Evolutionary conservation across 2,888 invertebrate species (phyloP).

Genomic region (Hyles lineata): DNA sequence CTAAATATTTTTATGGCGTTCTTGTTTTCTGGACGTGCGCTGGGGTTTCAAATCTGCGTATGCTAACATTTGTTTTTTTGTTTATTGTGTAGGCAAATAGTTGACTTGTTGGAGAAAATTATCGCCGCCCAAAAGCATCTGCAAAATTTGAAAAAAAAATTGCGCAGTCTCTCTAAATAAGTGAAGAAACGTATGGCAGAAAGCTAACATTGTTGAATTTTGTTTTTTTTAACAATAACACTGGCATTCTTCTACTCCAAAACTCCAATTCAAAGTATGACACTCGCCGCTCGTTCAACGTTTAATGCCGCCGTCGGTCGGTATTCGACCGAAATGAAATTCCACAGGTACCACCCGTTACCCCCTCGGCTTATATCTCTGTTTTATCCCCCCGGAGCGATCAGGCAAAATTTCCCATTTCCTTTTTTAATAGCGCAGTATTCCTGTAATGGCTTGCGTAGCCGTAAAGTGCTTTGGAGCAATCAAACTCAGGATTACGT

Average conservation of each 20-base stretch:
- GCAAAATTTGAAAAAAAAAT: no score
- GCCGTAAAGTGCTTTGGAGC: constrained; percentile 7
- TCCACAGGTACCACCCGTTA: constrained; percentile 33
- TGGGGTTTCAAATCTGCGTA: no score
- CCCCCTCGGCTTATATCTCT: background rate
- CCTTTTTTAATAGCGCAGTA: constrained; percentile 37
- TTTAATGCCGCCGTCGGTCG: constrained; percentile 19
- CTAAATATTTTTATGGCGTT: no score
- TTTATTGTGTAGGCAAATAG: no score
- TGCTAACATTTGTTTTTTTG: no score
- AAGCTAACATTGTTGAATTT: no score
- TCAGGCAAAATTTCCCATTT: constrained; percentile 45
- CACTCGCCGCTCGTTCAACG: background rate
- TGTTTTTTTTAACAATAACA: no score
- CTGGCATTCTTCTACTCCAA: background rate
- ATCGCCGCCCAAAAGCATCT: no score
- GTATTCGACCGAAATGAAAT: constrained; percentile 42
- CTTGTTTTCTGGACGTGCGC: no score
- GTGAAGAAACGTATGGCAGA: no score
- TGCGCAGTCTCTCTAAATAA: no score
- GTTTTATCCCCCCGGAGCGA: background rate
- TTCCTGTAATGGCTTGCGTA: constrained; percentile 29
- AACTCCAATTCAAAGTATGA: background rate
- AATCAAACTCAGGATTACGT: constrained; percentile 8
- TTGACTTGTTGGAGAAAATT: no score